Conservation (phyloP, 2,797 vertebrate species). For the Manis javanica region DNA sequence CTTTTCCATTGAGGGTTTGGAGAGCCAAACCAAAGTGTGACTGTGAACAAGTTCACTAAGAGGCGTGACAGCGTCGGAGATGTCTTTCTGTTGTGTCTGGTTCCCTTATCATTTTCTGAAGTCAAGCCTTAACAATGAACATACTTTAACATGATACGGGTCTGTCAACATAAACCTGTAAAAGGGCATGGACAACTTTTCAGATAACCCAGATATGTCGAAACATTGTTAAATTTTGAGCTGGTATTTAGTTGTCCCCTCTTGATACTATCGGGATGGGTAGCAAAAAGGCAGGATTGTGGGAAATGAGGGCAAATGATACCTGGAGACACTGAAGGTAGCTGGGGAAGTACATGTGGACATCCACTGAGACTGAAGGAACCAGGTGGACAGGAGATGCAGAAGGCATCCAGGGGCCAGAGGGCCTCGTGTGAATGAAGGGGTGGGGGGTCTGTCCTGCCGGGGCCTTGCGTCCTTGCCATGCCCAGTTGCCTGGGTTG, state of each 20-base stretch:
- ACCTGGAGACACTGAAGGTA: background rate
- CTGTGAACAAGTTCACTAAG: conserved; percentile 42
- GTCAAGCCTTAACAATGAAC: conserved; percentile 82
- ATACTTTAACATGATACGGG: conserved; percentile 74
- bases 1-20: conserved; percentile 62
- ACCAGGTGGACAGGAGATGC: background rate
- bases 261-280: background rate
- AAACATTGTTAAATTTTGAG: background rate
- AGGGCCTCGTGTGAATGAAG: background rate
- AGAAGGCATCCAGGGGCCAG: background rate
- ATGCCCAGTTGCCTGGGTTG: background rate
- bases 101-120: conserved; percentile 69
- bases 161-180: conserved; percentile 52
- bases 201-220: conserved; percentile 34
- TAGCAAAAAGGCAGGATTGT: background rate
- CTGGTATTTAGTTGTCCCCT: background rate
- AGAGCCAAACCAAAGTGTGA: conserved; percentile 37
- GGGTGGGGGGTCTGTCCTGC: background rate
- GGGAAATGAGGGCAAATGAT: background rate
- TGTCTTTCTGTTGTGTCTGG: conserved; percentile 54
- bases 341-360: background rate
- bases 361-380: background rate
- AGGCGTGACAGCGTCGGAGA: background rate
- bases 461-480: background rate
- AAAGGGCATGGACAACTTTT: background rate